Percentiles rank a stretch among this genome's conserved stretches.
These are phyloP conservation scores for Augochlora pura DNA, from an alignment of 1,140 invertebrate genomes.

Conservation along the genomic window DNA sequence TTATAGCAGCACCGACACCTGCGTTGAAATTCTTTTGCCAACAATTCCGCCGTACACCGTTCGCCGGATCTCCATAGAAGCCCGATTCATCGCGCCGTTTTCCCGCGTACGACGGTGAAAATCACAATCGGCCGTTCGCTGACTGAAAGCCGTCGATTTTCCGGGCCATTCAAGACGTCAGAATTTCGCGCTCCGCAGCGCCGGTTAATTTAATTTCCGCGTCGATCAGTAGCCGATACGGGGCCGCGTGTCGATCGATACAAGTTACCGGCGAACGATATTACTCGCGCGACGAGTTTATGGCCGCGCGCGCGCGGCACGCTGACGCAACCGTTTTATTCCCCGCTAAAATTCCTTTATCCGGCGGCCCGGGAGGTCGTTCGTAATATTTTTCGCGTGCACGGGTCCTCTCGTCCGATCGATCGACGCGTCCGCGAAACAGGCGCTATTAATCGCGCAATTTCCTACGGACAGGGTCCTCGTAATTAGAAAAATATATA, in stretches of 20 bases:
- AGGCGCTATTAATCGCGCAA: not conserved
- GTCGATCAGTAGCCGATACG: conserved; percentile 35
- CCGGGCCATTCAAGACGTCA: conserved; percentile 46
- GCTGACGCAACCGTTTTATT: conserved; percentile 35
- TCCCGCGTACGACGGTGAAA: too few relatives aligned
- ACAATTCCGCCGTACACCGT: too few relatives aligned
- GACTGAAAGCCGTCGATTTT: conserved; percentile 52
- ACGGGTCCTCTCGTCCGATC: not conserved
- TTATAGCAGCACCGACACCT: too few relatives aligned
- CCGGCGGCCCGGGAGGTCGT: not conserved
- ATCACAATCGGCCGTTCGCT: too few relatives aligned
- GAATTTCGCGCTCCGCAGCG: conserved; percentile 27
- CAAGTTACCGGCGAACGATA: conserved; percentile 23
- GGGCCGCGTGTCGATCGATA: conserved; percentile 42
- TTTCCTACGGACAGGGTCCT: not conserved
- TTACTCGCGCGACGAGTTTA: conserved; percentile 50
- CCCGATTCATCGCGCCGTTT: too few relatives aligned
- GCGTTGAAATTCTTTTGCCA: too few relatives aligned
- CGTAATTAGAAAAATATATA: conserved; percentile 17
- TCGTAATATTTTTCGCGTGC: conserved; percentile 37
- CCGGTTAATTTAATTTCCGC: conserved; percentile 60
- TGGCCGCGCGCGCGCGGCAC: conserved; percentile 4
- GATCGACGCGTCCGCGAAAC: not conserved
- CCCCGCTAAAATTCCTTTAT: conserved; percentile 43
- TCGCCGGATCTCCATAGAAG: too few relatives aligned